Base-by-base conservation (phyloP, 1,140 invertebrate species). In the Pseudomyrmex flavicornis region DNA sequence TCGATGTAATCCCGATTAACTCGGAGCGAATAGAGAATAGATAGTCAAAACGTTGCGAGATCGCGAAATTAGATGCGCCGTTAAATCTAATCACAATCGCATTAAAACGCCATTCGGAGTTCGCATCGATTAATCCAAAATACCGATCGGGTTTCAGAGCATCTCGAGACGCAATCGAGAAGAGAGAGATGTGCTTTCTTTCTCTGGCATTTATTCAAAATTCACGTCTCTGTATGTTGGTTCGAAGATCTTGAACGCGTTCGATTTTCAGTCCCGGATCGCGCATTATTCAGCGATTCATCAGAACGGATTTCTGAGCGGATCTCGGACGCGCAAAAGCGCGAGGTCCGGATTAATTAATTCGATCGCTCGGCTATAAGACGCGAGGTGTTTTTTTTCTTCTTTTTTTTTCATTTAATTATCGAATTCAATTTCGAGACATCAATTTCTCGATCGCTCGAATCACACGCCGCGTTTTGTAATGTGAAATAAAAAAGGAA, bases 271-370 rank as follows among this genome's bases (percentile, higher is more conserved):
- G 50, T 69, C 44, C 44, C 58, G 54, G 65, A 61, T 87, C 54
- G 72, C 86, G 76, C 48, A 85, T 88, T 88, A 87, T 87, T 88
- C 59, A 82, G n/a, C 56, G 52, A 54, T 77, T 50, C 69, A 20
- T 35, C 54, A 26, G 69, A 48, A 63, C 70, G 63, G 75, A 70
- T 87, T 62, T 79, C 85, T 63, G 70, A 88, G 82, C 50, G 35
- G 52, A 80, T 77, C 56, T 48, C 35, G 63, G 17, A 12, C 50
- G 50, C 26, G 48, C 10, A 52, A 13, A 13, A 52, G 50, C 13
- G 13, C 13, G 13, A n/a, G 68, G 44, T 12, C 12, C 63, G 76
- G 76, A 72, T 73, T 85, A 87, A 87, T 88, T 88, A 82, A 87
- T 87, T 82, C 59, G 52, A 87, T 88, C 62, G 59, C 69, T 35